A percentile compares a stretch with the other conserved stretches of the same genome.
phyloP scores from a whole-genome alignment of 2,888 invertebrate species.

The Folsomia manolachei region DNA sequence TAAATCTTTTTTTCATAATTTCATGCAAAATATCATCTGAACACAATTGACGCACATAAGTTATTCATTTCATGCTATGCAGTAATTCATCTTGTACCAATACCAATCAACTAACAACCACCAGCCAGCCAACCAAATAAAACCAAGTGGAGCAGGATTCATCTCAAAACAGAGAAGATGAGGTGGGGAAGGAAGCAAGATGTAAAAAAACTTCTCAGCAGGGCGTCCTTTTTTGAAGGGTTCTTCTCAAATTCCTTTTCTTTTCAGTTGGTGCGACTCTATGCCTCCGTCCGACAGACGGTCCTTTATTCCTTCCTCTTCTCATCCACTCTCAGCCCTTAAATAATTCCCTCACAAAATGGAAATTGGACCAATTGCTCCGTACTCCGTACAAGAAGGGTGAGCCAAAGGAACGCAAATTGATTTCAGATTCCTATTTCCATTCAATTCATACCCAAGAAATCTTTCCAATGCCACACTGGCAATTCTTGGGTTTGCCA shows the following conservation, averaged over 20 bases:
- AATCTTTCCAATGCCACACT: background rate
- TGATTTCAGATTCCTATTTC: background rate
- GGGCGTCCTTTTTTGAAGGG: slow-evolving; percentile 37
- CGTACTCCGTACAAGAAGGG: background rate
- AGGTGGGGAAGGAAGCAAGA: slow-evolving; percentile 5
- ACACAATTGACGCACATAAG: no score
- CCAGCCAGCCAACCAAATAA: no score
- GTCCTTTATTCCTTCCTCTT: background rate
- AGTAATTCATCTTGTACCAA: no score
- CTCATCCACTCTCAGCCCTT: background rate
- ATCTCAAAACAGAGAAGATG: background rate
- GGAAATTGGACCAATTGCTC: background rate
- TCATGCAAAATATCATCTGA: no score
- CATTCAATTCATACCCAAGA: background rate
- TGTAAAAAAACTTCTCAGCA: slow-evolving; percentile 32
- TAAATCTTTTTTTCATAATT: no score
- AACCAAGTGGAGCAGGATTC: no score
- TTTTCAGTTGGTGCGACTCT: slow-evolving; percentile 9
- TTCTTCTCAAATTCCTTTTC: slow-evolving; percentile 31
- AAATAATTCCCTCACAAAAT: background rate
- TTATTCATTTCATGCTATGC: no score
- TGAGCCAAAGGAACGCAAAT: background rate
- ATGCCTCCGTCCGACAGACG: background rate
- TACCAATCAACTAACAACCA: no score
- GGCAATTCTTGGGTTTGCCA: no score